Base-by-base conservation (phyloP, 2,797 vertebrate species). In the Capromys pilorides region DNA sequence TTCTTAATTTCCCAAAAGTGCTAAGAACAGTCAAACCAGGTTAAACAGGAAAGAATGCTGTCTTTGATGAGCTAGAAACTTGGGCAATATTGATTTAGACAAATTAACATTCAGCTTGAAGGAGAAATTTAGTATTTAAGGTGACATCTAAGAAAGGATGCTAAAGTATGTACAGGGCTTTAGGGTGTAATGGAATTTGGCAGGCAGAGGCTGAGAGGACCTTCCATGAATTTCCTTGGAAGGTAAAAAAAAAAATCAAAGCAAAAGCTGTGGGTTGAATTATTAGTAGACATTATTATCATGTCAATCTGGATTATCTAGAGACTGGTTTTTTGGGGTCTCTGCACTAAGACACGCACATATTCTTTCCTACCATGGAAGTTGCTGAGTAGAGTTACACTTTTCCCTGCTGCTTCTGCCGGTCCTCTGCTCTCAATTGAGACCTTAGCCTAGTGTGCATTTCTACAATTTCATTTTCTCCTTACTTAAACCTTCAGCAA, bases 221-320 rank as follows among this genome's bases (percentile, higher is more conserved):
- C 21, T 78, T 92, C 73, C 39, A 3, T 14, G 57, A 94, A 14
- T 45, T 71, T 90, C 54, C 86, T 73, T 16, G 19, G 75, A 67
- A 51, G 77, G 31, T 83, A 83, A 83, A 91, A 92, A 90, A 57
- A 81, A 92, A 90, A 62, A 81, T 79, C 82, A 64, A 71, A 90
- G 67, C 80, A 92, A 61, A 78, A 78, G 10, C 3, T 61, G 12
- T 49, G 31, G 19, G 24, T n/a, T 45, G 51, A 80, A 45, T 22
- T 14, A 36, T 16, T 90, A 71, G n/a, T 36, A 69, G 64, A 88
- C 22, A 73, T 24, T 4, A 41, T 16, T 4, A 41, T 16, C 19
- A n/a, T 2, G 6, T 22, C 45, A 45, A 18, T 66, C 28, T 59
- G 88, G 49, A 51, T 33, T 61, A 77, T 41, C n/a, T 10, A 14